Percentiles rank a stretch among this genome's conserved stretches.
These are phyloP conservation scores for Augiades crinisus DNA, from an alignment of 2,888 invertebrate genomes.

Conservation along the genomic window DNA sequence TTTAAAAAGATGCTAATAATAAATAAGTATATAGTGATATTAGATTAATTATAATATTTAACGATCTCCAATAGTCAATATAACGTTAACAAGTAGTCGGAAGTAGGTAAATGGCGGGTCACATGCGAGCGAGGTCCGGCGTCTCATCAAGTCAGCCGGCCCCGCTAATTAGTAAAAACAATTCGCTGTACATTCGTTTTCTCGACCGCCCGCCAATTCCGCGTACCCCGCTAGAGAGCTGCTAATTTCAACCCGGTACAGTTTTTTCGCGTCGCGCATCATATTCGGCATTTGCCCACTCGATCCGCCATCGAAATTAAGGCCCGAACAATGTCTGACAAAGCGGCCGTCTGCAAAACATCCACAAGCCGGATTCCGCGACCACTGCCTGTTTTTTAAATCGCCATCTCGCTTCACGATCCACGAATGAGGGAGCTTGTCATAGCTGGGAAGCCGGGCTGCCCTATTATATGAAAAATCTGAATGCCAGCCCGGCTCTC, in stretches of 20 bases:
- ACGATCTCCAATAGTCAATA: no score
- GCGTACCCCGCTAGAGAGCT: conserved; percentile 77
- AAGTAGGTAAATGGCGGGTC: conserved; percentile 14
- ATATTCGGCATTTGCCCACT: conserved; percentile 80
- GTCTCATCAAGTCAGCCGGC: conserved; percentile 69
- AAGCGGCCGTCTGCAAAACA: conserved; percentile 80
- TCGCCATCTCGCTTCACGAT: conserved; percentile 68
- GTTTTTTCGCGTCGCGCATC: conserved; percentile 78
- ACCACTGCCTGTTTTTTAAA: conserved; percentile 72
- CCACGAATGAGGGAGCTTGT: conserved; percentile 76
- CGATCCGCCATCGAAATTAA: conserved; percentile 79
- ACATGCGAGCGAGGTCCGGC: conserved; percentile 19
- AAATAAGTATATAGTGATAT: no score
- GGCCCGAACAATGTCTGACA: conserved; percentile 80
- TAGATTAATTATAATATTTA: no score
- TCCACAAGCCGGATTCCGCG: conserved; percentile 74
- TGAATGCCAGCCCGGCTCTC: conserved; percentile 54
- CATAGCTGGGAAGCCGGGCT: conserved; percentile 75
- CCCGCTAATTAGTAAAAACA: conserved; percentile 79
- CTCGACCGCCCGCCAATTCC: conserved; percentile 79
- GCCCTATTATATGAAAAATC: conserved; percentile 77
- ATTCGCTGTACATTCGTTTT: conserved; percentile 71
- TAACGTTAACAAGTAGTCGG: no score
- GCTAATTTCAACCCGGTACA: conserved; percentile 77
- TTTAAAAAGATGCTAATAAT: no score